phyloP scores from a whole-genome alignment of 2,797 vertebrate species.

The Triplophysa yarkandensis region DNA sequence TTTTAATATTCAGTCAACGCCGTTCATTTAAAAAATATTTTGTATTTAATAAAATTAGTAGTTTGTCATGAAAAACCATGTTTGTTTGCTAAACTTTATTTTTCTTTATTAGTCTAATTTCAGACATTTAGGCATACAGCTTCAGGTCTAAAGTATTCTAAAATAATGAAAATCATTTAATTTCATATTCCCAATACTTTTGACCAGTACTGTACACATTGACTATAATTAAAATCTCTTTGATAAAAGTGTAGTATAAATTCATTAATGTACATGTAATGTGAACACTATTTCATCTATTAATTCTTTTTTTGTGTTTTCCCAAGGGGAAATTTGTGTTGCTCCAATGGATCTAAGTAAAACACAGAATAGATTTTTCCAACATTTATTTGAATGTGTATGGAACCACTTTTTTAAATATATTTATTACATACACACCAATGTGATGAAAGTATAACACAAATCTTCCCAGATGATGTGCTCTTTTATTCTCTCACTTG shows the following conservation, averaged over 20 bases:
- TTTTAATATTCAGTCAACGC: too few relatives aligned
- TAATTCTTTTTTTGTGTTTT: slow-evolving; percentile 2
- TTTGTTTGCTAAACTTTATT: too few relatives aligned
- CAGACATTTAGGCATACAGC: too few relatives aligned
- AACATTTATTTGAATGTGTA: neutral
- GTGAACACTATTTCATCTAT: slow-evolving; percentile 10
- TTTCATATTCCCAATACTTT: too few relatives aligned
- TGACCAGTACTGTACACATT: neutral
- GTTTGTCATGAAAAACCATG: too few relatives aligned
- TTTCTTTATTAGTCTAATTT: too few relatives aligned
- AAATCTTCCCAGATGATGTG: neutral
- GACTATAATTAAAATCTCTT: neutral
- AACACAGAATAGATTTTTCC: slow-evolving; percentile 19
- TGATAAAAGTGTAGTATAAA: neutral
- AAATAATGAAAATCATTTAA: too few relatives aligned
- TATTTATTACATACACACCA: slow-evolving; percentile 8
- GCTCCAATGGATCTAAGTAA: slow-evolving; percentile 9
- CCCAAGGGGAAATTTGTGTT: slow-evolving; percentile 20
- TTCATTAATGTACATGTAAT: neutral
- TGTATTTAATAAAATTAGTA: too few relatives aligned
- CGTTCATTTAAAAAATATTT: too few relatives aligned
- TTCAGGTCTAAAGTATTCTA: too few relatives aligned
- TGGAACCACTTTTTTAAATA: neutral
- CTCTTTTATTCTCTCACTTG: neutral
- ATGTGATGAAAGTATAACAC: neutral